These are phyloP conservation scores for Silurus aristotelis DNA, from an alignment of 2,797 vertebrate genomes.

Conservation along the genomic window DNA sequence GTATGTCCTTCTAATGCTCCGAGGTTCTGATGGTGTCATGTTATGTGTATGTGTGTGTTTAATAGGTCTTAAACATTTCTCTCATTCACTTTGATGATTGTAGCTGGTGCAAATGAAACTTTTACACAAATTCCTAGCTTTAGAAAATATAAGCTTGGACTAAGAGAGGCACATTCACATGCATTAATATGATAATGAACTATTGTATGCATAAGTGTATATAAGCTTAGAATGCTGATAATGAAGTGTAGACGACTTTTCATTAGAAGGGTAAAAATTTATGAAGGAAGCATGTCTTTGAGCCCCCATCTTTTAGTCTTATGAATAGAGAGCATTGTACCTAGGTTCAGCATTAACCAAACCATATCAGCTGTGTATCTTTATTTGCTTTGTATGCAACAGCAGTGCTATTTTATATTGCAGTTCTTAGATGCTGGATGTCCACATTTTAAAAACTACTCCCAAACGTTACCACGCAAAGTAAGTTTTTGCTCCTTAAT, in stretches of 20 bases:
- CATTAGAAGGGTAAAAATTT: neutral
- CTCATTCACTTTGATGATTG: neutral
- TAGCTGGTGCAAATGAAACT: neutral
- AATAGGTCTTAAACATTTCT: neutral
- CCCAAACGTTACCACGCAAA: slow-evolving; percentile 33
- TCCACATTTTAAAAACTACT: neutral
- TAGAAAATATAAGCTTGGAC: neutral
- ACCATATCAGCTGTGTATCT: slow-evolving; percentile 40
- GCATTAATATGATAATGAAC: neutral
- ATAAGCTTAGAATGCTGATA: neutral
- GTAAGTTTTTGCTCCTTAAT: slow-evolving; percentile 49
- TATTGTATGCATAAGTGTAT: neutral
- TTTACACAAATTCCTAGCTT: neutral
- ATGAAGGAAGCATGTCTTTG: slow-evolving; percentile 29
- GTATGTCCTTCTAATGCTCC: neutral
- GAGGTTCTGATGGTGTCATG: neutral
- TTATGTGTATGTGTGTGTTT: neutral
- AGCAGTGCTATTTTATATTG: neutral
- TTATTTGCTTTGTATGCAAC: neutral
- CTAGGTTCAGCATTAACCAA: slow-evolving; percentile 57
- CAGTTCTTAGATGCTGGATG: neutral
- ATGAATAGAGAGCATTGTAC: slow-evolving; percentile 68
- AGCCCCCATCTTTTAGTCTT: slow-evolving; percentile 50
- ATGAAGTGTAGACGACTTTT: neutral
- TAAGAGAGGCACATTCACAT: neutral